A percentile compares a stretch with the other conserved stretches of the same genome.
phyloP scores from a whole-genome alignment of 1,140 invertebrate species.

The Dolichoris vasculosae region DNA sequence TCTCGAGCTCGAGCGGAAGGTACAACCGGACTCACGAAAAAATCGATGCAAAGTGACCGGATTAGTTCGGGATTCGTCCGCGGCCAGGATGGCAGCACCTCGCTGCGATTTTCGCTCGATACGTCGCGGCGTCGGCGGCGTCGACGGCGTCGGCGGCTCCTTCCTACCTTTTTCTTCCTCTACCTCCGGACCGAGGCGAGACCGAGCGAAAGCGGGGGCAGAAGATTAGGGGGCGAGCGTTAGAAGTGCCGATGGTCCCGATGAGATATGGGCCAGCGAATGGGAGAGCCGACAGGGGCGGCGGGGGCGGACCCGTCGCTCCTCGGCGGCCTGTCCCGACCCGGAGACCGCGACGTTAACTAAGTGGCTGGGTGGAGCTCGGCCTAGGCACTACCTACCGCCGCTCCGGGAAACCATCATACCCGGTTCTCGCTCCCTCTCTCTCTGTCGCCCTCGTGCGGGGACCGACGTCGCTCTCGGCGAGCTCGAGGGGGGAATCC shows the following conservation, averaged over 20 bases:
- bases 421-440: slow-evolving; percentile 57
- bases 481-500: not conserved
- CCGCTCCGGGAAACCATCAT: slow-evolving; percentile 71
- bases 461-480: slow-evolving; percentile 38
- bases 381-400: slow-evolving; percentile 73
- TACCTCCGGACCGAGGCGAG: not conserved
- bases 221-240: slow-evolving; percentile 22
- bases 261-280: slow-evolving; percentile 75
- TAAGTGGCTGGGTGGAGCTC: slow-evolving; percentile 68
- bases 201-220: not conserved
- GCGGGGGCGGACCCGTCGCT: slow-evolving; percentile 66
- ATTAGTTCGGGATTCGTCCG: slow-evolving; percentile 62
- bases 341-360: slow-evolving; percentile 26
- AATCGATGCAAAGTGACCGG: slow-evolving; percentile 66
- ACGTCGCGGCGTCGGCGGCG: not conserved
- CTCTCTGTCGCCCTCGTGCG: slow-evolving; percentile 10
- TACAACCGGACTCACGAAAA: slow-evolving; percentile 52
- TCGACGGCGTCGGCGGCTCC: not conserved
- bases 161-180: slow-evolving; percentile 9
- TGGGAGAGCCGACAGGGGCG: slow-evolving; percentile 72
- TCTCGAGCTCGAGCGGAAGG: not conserved
- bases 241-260: slow-evolving; percentile 55
- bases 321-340: slow-evolving; percentile 66
- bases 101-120: slow-evolving; percentile 61
- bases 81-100: slow-evolving; percentile 68